phyloP scores from a whole-genome alignment of 2,888 invertebrate genomes.

The Conops quadrifasciatus region DNA sequence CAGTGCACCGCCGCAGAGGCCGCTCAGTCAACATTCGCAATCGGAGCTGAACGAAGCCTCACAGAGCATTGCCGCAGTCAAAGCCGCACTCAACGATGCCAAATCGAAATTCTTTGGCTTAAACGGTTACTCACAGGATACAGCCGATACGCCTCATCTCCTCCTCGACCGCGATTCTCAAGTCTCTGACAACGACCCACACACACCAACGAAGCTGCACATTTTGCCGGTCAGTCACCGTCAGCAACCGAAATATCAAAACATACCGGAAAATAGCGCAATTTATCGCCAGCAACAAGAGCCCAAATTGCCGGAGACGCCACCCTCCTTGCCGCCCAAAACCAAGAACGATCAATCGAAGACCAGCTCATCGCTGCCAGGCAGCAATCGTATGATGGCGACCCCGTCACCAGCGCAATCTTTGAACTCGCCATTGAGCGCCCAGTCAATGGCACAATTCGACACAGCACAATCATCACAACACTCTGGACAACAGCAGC shows the following conservation, averaged over 20 bases:
- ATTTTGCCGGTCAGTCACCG: background rate
- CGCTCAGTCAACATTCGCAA: slow-evolving; percentile 55
- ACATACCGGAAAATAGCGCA: slow-evolving; percentile 57
- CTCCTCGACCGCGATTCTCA: slow-evolving; percentile 1
- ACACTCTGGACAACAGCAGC: slow-evolving; percentile 17
- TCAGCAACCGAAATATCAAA: slow-evolving; percentile 57
- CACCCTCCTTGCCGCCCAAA: slow-evolving; percentile 47
- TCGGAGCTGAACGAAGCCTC: slow-evolving; percentile 53
- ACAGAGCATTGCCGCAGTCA: slow-evolving; percentile 60
- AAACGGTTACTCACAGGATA: slow-evolving; percentile 50
- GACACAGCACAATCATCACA: background rate
- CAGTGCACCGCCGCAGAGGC: slow-evolving; percentile 40
- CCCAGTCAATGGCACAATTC: background rate
- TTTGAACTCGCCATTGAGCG: no score
- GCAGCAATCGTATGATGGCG: slow-evolving; percentile 16
- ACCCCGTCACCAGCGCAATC: slow-evolving; percentile 16
- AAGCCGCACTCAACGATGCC: slow-evolving; percentile 63
- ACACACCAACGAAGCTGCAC: slow-evolving; percentile 22
- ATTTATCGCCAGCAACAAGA: slow-evolving; percentile 47
- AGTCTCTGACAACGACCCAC: slow-evolving; percentile 26
- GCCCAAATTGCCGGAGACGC: slow-evolving; percentile 17
- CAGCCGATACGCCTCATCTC: slow-evolving; percentile 29
- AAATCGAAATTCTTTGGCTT: slow-evolving; percentile 65
- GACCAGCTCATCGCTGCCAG: slow-evolving; percentile 3
- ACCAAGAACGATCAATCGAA: slow-evolving; percentile 41